Conservation (phyloP, 2,888 invertebrate species). For the Amphiduros pacificus region DNA sequence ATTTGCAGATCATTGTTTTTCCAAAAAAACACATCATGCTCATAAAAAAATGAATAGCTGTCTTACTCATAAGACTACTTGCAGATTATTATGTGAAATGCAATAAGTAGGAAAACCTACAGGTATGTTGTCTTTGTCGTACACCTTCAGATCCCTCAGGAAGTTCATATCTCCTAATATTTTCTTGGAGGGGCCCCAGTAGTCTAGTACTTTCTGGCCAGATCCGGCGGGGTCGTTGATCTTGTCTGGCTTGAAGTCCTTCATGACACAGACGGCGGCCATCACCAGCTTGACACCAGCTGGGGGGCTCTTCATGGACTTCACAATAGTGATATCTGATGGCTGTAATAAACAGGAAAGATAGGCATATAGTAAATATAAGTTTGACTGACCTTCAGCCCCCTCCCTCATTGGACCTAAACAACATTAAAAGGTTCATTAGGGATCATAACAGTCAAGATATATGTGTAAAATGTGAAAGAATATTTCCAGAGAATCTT, state of each 20-base stretch:
- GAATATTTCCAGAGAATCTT: too few species aligned
- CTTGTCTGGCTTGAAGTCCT: slow-evolving; percentile 85
- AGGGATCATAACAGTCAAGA: too few species aligned
- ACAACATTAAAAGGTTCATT: too few species aligned
- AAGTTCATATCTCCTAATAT: slow-evolving; percentile 90
- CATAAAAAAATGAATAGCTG: background rate
- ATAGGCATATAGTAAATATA: background rate
- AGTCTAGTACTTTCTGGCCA: slow-evolving; percentile 86
- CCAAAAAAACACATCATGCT: background rate
- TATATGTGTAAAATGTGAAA: too few species aligned
- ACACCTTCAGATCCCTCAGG: slow-evolving; percentile 82
- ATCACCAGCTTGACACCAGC: slow-evolving; percentile 84
- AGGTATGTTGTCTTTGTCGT: too few species aligned
- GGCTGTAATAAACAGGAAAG: slow-evolving; percentile 61
- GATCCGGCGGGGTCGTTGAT: slow-evolving; percentile 77
- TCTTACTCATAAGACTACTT: too few species aligned
- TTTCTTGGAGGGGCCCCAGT: slow-evolving; percentile 88
- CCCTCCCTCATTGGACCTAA: too few species aligned
- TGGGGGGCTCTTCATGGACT: slow-evolving; percentile 98
- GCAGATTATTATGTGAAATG: too few species aligned
- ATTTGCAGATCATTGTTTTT: background rate
- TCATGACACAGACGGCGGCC: slow-evolving; percentile 94
- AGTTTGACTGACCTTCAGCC: too few species aligned
- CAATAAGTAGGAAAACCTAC: too few species aligned
- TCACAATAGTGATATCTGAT: slow-evolving; percentile 92